Base-by-base conservation (phyloP, 1,140 invertebrate species). In the Ooceraea biroi region DNA sequence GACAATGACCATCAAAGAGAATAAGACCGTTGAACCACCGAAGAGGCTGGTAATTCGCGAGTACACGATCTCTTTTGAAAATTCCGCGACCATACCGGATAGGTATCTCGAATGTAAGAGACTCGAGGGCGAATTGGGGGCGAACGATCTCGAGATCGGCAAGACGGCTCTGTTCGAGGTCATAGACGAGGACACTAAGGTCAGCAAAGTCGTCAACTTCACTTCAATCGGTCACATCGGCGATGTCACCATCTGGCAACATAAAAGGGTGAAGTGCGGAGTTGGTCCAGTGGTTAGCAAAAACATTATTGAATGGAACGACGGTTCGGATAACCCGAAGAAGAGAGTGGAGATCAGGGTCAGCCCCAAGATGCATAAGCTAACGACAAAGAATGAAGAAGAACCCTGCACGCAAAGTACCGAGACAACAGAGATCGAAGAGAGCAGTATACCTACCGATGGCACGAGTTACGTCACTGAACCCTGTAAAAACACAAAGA, bases 41-140 rank as follows among this genome's bases (percentile, higher is more conserved):
- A 83, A 86, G 10, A 68, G 73, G 5, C 50, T 86, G 27, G 88
- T 91, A n/a, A 68, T 90, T 4, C 84, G 87, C 36, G 90, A 91
- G 22, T 91, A 85, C n/a, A 74, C 87, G 11, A 91, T 91, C 11
- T 90, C 89, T 0, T 91, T 90, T 55, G 90, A 91, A 55, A 90
- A 91, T 58, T 80, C 86, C 7, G 89, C 84, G 27, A 80, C 85
- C 14, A 90, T 90, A 82, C 88, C 90, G 14, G 83, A 90, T 10
- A 82, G 46, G 22, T 88, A 91, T 50, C 72, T 90, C 30, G 85
- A 90, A 17, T 88, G 89, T 46, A 65, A 82, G 7, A 69, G 22
- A 0, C 19, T 88, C 12, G 74, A 85, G 17, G 85, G 86, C 5
- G 90, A 91, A 74, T 50, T 90, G 52, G 22, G 12, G 27, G 17